Base-by-base conservation (phyloP, 1,140 invertebrate genomes). In the Eriocheir sinensis region DNA sequence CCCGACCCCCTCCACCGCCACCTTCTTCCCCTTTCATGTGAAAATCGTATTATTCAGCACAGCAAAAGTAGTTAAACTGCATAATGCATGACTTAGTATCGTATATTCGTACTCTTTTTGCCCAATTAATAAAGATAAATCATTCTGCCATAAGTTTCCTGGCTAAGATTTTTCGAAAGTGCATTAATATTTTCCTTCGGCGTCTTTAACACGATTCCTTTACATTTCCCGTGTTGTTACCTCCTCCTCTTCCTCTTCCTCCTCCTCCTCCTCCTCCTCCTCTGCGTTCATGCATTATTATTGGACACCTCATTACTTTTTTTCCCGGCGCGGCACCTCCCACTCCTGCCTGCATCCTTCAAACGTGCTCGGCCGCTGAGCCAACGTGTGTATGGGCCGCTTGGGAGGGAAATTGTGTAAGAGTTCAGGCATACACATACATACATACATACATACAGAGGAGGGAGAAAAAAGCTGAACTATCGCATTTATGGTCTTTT, bases 211-310 rank as follows among this genome's bases (percentile, higher is more conserved):
- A 72, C 27, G 60, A n/a, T 72, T 72, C 60, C 9, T 72, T 21
- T 72, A n/a, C 8, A 12, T 72, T 21, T 1, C 6, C 27, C 21
- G 27, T 72, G 21, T 72, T 48, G 44, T 48, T 48, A 48, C 44
- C 44, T 48, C 44, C 44, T 72, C n/a, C n/a, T n/a, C n/a, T n/a
- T n/a, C n/a, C n/a, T n/a, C n/a, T n/a, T n/a, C n/a, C n/a, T n/a
- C n/a, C n/a, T n/a, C n/a, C n/a, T n/a, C n/a, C n/a, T n/a, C n/a
- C n/a, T n/a, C n/a, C n/a, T n/a, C n/a, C n/a, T n/a, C n/a, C n/a
- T n/a, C n/a, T n/a, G n/a, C n/a, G n/a, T n/a, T n/a, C 60, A 72
- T 72, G 60, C 60, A 72, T 72, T 72, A 72, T 72, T 72, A n/a
- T n/a, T n/a, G 60, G 60, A 72, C 60, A 72, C 60, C 27, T 72